Percentiles rank a stretch among this genome's conserved stretches.
These are phyloP conservation scores for Anisognathus igniventris DNA, from an alignment of 2,797 vertebrate genomes.

Conservation along the genomic window DNA sequence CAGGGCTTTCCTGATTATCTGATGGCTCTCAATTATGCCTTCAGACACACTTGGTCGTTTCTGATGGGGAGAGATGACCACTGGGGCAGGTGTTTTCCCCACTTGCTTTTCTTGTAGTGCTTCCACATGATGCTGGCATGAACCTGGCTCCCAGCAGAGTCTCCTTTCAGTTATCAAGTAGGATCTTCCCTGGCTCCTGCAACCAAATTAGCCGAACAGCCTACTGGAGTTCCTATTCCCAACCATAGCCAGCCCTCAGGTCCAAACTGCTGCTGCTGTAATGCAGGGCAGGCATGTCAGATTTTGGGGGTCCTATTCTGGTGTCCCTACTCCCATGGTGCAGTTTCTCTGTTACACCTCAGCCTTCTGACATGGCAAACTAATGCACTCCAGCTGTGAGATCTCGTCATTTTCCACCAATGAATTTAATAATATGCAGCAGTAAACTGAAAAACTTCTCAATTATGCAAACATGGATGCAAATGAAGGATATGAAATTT, in stretches of 20 bases:
- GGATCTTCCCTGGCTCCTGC: not conserved
- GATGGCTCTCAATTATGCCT: not conserved
- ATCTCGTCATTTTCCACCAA: not conserved
- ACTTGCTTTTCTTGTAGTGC: not conserved
- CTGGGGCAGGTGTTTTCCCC: not conserved
- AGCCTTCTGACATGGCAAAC: not conserved
- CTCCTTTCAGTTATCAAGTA: not conserved
- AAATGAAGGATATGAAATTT: not conserved
- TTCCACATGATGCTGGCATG: not conserved
- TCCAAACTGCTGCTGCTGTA: not conserved
- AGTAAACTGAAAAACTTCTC: not conserved
- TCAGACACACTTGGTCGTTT: not conserved
- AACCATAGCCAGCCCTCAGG: not conserved
- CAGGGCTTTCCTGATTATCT: not conserved
- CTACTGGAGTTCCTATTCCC: not conserved
- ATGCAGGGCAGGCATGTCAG: not conserved
- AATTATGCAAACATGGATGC: not conserved
- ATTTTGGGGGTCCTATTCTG: not conserved
- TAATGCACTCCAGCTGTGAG: not conserved
- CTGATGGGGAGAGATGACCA: not conserved
- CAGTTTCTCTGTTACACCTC: not conserved
- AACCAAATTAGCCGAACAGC: not conserved
- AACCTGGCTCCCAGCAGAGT: not conserved
- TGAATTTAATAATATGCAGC: not conserved
- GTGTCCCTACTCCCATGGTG: rapidly evolving